A percentile compares a stretch with the other conserved stretches of the same genome.
phyloP scores from a whole-genome alignment of 2,797 vertebrate species.

The Heterohyrax brucei region DNA sequence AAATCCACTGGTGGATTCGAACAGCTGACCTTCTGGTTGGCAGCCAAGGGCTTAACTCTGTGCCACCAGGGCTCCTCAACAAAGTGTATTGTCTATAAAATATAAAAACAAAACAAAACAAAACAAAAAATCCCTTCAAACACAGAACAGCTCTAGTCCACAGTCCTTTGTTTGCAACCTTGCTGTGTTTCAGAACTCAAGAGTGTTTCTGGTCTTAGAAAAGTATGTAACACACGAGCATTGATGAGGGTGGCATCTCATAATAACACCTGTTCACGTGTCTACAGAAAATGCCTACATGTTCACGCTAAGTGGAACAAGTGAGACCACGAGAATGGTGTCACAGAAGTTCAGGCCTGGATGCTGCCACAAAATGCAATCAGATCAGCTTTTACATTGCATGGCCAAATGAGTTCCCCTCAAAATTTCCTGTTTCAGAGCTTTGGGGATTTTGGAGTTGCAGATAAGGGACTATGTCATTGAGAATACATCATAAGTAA shows the following conservation, averaged over 20 bases:
- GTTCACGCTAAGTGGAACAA: fast-evolving
- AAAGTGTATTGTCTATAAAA: neutral
- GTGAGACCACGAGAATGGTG: neutral
- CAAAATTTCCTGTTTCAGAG: neutral
- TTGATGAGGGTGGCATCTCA: too few species aligned
- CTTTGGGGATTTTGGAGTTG: neutral
- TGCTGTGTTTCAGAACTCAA: neutral
- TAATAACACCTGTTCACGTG: neutral
- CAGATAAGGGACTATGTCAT: neutral
- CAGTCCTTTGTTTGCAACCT: neutral
- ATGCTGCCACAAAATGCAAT: neutral
- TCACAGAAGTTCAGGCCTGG: neutral
- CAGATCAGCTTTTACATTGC: neutral
- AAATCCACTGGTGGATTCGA: too few species aligned
- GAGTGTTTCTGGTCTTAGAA: neutral
- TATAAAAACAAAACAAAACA: neutral
- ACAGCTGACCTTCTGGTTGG: too few species aligned
- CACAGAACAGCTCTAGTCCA: neutral
- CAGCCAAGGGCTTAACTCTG: too few species aligned
- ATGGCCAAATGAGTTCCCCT: neutral
- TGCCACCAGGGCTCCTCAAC: too few species aligned
- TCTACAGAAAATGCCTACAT: neutral
- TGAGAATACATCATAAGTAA: neutral
- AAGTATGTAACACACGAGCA: neutral
- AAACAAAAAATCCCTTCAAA: neutral